A percentile compares a stretch with the other conserved stretches of the same genome.
Conservation (phyloP, 30 jellyfish, hydroid and myxozoan genomes). For the Phacellophora camtschatica region DNA sequence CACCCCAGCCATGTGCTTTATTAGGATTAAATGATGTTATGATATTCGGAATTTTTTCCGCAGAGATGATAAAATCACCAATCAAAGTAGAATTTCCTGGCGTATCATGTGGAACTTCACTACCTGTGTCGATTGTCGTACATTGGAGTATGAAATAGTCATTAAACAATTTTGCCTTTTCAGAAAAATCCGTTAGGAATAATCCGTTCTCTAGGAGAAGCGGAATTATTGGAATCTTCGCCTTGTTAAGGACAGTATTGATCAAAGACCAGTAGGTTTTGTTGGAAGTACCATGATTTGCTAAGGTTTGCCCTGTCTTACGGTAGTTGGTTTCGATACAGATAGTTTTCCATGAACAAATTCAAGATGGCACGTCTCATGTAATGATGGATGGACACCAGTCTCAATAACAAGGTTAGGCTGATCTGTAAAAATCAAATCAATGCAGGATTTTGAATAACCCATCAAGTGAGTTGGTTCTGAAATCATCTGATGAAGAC, state of each 20-base stretch:
- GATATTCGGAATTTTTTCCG: neutral
- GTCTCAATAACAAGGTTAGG: too few relatives aligned
- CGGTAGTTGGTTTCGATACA: too few relatives aligned
- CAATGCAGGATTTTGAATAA: too few relatives aligned
- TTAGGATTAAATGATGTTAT: constrained; percentile 11
- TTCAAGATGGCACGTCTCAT: too few relatives aligned
- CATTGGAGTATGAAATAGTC: constrained; percentile 53
- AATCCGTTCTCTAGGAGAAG: constrained; percentile 32
- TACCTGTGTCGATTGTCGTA: constrained; percentile 29
- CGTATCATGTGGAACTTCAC: constrained; percentile 41
- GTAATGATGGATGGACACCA: too few relatives aligned
- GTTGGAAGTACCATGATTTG: neutral
- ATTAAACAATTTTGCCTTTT: constrained; percentile 47
- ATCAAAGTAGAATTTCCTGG: neutral
- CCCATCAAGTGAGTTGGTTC: constrained; percentile 46
- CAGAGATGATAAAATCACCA: neutral
- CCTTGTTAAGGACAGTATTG: constrained; percentile 41
- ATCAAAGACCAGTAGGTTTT: constrained; percentile 48
- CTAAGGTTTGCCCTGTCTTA: neutral
- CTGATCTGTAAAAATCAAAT: too few relatives aligned
- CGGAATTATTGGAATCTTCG: constrained; percentile 43
- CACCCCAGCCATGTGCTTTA: too few relatives aligned
- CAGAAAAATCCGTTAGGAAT: constrained; percentile 19
- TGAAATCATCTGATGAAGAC: constrained; percentile 40
- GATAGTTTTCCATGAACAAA: too few relatives aligned